Base-by-base conservation (phyloP, 2,888 invertebrate genomes). In the Fragum whitleyi region DNA sequence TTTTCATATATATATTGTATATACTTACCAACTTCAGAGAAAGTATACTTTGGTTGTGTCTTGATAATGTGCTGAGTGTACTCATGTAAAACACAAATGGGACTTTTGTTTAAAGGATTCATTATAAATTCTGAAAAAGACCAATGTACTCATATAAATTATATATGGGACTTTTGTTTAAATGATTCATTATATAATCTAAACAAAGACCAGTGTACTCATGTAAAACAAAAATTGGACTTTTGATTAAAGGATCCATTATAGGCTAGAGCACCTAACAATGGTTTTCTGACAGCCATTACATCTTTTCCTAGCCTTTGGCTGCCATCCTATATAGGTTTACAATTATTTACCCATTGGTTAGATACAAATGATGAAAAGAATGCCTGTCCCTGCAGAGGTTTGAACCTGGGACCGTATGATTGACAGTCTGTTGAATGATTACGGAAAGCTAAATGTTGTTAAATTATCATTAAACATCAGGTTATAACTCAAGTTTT, bases 181-280 rank as follows among this genome's bases (percentile, higher is more conserved):
- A 97, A 80, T 99, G 98, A 95, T 99, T 99, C 96, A 99, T 97
- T 85, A 98, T 97, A 97, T 98, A 99, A 94, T 98, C 98, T 92
- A 96, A 57, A 89, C n/a, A 90, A 47, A 61, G 51, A 84, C n/a
- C n/a, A 53, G 98, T 97, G 94, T 98, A 99, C 94, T 99, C 99
- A 94, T 99, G 99, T 88, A 99, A 95, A 92, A 99, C 98, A 88
- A 98, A 98, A 11, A 99, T 97, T 51, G 97, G 97, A 92, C 98
- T 97, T 94, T 98, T 98, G 0, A 98, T 98, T 92, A 97, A 97
- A 80, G 99, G 98, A 95, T 99, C 99, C 96, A 99, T 97, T 85
- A 77, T 61, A 70, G 23, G 55, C 73, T 42, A 65, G 72, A 26
- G 0, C 32, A 36, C 32, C 32, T 36, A 36, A 69, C 59, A 21